A percentile compares a stretch with the other conserved stretches of the same genome.
Conservation (phyloP, 2,113 vertebrate genomes). For the Equus quagga region DNA sequence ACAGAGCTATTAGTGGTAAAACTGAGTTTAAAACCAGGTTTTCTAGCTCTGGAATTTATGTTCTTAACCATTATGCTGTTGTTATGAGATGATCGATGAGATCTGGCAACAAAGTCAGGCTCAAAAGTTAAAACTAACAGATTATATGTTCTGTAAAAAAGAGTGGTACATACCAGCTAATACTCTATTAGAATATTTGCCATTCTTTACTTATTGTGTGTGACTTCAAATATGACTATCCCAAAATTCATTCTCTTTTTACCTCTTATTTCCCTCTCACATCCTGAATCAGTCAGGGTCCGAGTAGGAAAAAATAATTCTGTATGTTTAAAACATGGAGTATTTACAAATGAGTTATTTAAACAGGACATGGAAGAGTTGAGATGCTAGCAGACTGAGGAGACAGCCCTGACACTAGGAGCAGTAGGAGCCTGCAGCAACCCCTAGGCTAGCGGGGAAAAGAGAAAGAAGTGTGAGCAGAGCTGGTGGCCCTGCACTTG, state of each 20-base stretch:
- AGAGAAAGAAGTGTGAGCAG: background rate
- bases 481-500: fast-evolving
- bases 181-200: background rate
- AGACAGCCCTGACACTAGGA: background rate
- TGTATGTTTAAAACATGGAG: background rate
- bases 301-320: background rate
- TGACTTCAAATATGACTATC: background rate
- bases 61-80: background rate
- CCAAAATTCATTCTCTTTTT: background rate
- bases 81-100: background rate
- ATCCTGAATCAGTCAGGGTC: background rate
- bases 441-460: background rate
- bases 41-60: background rate
- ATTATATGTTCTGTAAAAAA: background rate
- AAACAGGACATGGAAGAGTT: background rate
- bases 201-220: background rate
- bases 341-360: background rate
- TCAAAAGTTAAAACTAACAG: background rate
- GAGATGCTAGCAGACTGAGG: background rate
- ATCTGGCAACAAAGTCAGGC: background rate
- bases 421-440: background rate
- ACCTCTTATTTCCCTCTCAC: background rate
- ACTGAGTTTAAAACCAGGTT: background rate
- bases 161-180: background rate
- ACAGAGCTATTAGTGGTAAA: background rate